A percentile compares a stretch with the other conserved stretches of the same genome.
Evolutionary conservation across 64 coral and sea anemone genomes (phyloP).

Genomic region (Montipora efflorescens): DNA sequence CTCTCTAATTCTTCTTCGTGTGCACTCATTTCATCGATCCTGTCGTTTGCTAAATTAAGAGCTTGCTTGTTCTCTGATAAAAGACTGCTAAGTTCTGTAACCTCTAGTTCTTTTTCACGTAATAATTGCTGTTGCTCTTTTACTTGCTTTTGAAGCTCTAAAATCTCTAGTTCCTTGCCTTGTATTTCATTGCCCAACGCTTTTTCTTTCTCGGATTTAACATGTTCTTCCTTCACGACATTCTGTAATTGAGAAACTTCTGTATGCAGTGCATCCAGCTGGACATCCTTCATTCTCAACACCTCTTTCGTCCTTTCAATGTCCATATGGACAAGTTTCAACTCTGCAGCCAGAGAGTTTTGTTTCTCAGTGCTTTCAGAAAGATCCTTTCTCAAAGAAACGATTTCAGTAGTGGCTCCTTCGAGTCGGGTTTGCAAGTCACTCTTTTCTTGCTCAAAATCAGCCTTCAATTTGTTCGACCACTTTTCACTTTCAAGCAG

Average conservation of each 20-base stretch:
- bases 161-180: not conserved
- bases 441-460: slow-evolving; percentile 22
- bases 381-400: not conserved
- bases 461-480: not conserved
- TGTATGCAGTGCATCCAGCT: not conserved
- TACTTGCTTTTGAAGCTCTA: slow-evolving; percentile 9
- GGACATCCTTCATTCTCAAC: not conserved
- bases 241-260: slow-evolving; percentile 9
- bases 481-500: slow-evolving; percentile 9
- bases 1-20: slow-evolving; percentile 39
- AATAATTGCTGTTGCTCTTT: not conserved
- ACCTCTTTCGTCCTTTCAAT: slow-evolving; percentile 10
- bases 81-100: not conserved
- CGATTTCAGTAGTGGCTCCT: not conserved
- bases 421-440: not conserved
- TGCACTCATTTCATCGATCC: not conserved
- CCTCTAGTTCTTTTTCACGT: not conserved
- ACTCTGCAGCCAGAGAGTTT: not conserved
- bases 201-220: slow-evolving; percentile 13
- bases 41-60: not conserved
- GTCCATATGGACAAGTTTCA: not conserved
- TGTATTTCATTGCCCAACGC: not conserved
- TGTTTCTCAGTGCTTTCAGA: not conserved
- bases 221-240: not conserved
- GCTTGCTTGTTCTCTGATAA: not conserved